Evolutionary conservation across 2,888 invertebrate species (phyloP), one percentile per base, ranked within the genome.

Genomic region (Nomada flava): DNA sequence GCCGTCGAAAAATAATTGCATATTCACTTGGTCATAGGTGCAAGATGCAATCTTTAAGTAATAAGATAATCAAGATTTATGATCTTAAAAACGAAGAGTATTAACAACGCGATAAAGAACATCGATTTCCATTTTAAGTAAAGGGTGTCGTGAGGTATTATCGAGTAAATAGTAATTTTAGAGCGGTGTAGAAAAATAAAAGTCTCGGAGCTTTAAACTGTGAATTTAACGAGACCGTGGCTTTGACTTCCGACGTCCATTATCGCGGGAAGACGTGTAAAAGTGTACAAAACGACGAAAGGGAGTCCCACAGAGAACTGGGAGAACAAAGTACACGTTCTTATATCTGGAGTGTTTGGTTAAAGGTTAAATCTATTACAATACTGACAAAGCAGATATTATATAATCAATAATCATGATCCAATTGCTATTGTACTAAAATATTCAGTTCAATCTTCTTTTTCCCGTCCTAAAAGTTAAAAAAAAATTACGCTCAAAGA

Each of bases 231-330:
- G 57, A 44, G 68, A 44, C 18, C 10, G 55, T 26, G 57, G 44
- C 42, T 68, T 57, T 18, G 44, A 68, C 55, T 57, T 55, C 36
- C 42, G 42, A 15, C 44, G 15, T 57, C 44, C 57, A 68, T 68
- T 57, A 68, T 68, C 68, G 7, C 44, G 26, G 57, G 5, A 44
- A 57, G 18, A 23, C 20, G 57, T 44, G 11, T 57, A 5, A 44
- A 23, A 44, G 10, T 26, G 23, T 68, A 26, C 23, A 57, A 68
- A 68, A 44, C 44, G 47, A 69, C 18, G 5, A 59, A 29, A 69
- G 44, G n/a, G 26, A 47, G n/a, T 47, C 13, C 11, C 7, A 15
- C 18, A 47, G 47, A n/a, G 29, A 29, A 69, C 23, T 68, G 20
- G 47, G 26, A 47, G 26, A 26, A 29, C 44, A 20, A 59, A 47